These are phyloP conservation scores for Plagodis pulveraria DNA, from an alignment of 2,888 invertebrate species.

Conservation along the genomic window DNA sequence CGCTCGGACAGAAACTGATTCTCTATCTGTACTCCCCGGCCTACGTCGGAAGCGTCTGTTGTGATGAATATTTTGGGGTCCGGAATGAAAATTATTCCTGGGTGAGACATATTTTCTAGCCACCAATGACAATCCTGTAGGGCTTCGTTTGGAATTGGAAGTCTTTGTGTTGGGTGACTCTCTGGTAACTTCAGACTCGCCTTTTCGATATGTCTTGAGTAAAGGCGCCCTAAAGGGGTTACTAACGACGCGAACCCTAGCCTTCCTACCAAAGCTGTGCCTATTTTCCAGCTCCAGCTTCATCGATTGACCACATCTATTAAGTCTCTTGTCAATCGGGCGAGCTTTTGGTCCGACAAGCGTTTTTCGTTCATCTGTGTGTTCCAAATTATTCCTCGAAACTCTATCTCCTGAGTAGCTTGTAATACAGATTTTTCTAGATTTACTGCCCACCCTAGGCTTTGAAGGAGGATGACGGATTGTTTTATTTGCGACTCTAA, in stretches of 20 bases:
- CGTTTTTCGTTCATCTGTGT: slow-evolving; percentile 17
- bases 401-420: slow-evolving; percentile 23
- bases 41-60: not conserved
- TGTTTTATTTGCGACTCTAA: slow-evolving; percentile 15
- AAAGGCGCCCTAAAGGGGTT: slow-evolving; percentile 27
- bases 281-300: slow-evolving; percentile 26
- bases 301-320: not conserved
- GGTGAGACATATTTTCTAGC: slow-evolving; percentile 3
- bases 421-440: slow-evolving; percentile 14
- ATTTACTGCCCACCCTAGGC: slow-evolving; percentile 26
- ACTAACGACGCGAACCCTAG: slow-evolving; percentile 32
- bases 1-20: not conserved
- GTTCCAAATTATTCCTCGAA: slow-evolving; percentile 36
- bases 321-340: slow-evolving; percentile 5
- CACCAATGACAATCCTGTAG: slow-evolving; percentile 30
- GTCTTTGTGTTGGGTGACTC: not conserved
- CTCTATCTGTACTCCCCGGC: not conserved
- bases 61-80: slow-evolving; percentile 5
- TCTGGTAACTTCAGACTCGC: slow-evolving; percentile 14
- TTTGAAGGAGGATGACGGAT: slow-evolving; percentile 13
- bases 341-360: slow-evolving; percentile 22
- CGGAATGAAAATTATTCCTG: slow-evolving; percentile 17
- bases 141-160: slow-evolving; percentile 3
- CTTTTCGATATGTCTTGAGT: slow-evolving; percentile 25
- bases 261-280: slow-evolving; percentile 27